phyloP scores from a whole-genome alignment of 2,888 invertebrate genomes.

The Scaptomyza tumidula region DNA sequence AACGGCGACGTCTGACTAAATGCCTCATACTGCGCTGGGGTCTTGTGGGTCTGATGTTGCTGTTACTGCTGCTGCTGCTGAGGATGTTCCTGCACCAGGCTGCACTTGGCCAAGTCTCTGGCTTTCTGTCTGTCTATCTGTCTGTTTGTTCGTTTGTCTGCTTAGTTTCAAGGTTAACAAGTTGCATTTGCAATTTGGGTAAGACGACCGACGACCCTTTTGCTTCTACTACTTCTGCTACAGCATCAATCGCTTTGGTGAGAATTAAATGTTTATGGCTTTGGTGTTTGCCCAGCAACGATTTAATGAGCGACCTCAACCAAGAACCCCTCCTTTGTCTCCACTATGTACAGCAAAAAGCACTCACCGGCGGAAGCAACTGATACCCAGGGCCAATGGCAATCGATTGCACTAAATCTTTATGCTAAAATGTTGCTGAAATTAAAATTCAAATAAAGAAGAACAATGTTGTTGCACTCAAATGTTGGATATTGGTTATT shows the following conservation, averaged over 20 bases:
- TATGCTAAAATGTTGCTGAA: slow-evolving; percentile 53
- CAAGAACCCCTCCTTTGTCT: slow-evolving; percentile 11
- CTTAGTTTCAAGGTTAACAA: slow-evolving; percentile 82
- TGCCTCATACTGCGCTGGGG: slow-evolving; percentile 77
- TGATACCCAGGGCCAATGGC: slow-evolving; percentile 56
- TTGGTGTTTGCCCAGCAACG: slow-evolving; percentile 59
- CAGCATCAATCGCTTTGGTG: slow-evolving; percentile 76
- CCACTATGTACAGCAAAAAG: slow-evolving; percentile 64
- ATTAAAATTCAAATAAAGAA: slow-evolving; percentile 15
- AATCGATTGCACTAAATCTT: slow-evolving; percentile 35
- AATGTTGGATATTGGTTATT: not conserved
- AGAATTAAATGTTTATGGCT: slow-evolving; percentile 73
- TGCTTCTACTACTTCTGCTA: slow-evolving; percentile 31
- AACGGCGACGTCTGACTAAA: slow-evolving; percentile 76
- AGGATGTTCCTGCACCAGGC: slow-evolving; percentile 28
- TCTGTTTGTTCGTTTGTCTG: slow-evolving; percentile 54
- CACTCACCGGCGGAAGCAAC: slow-evolving; percentile 68
- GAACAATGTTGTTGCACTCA: slow-evolving; percentile 37
- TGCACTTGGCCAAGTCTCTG: slow-evolving; percentile 51
- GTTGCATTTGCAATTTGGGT: slow-evolving; percentile 82
- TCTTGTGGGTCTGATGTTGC: slow-evolving; percentile 54
- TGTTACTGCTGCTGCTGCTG: slow-evolving; percentile 39
- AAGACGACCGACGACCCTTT: slow-evolving; percentile 44
- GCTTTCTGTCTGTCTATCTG: slow-evolving; percentile 31
- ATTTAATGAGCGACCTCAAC: slow-evolving; percentile 73